Conservation (phyloP, 1,140 invertebrate genomes). For the Mamestra configurata region DNA sequence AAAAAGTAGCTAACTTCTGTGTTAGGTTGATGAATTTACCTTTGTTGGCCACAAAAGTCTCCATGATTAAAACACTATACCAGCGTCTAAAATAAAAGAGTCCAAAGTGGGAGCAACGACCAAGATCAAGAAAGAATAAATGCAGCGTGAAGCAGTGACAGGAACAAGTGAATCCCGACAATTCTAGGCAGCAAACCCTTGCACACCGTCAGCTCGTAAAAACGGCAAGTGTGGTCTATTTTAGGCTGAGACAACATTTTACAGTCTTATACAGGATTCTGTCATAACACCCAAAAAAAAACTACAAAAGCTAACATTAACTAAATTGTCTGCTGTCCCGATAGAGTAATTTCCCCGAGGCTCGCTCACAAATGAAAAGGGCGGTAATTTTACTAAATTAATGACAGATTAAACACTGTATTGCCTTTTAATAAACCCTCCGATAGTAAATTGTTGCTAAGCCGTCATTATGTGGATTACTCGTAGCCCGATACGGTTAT, state of each 20-base stretch:
- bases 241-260: neutral
- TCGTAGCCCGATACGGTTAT: constrained; percentile 35
- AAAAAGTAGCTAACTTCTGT: too few relatives aligned
- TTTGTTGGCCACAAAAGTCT: too few relatives aligned
- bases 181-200: too few relatives aligned
- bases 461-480: constrained; percentile 42
- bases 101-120: too few relatives aligned
- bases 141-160: too few relatives aligned
- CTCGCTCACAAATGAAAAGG: constrained; percentile 61
- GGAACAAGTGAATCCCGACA: too few relatives aligned
- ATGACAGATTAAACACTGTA: constrained; percentile 77
- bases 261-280: neutral
- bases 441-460: constrained; percentile 55
- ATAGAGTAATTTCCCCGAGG: constrained; percentile 66
- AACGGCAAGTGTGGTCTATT: neutral
- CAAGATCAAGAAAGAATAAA: too few relatives aligned
- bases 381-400: constrained; percentile 72
- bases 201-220: too few relatives aligned
- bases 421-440: constrained; percentile 78
- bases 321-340: constrained; percentile 58
- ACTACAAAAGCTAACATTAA: constrained; percentile 17
- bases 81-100: too few relatives aligned
- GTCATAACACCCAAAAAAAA: neutral
- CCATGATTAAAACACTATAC: too few relatives aligned
- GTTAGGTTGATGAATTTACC: too few relatives aligned